phyloP scores from a whole-genome alignment of 2,888 invertebrate species.

The Xestia c-nigrum region DNA sequence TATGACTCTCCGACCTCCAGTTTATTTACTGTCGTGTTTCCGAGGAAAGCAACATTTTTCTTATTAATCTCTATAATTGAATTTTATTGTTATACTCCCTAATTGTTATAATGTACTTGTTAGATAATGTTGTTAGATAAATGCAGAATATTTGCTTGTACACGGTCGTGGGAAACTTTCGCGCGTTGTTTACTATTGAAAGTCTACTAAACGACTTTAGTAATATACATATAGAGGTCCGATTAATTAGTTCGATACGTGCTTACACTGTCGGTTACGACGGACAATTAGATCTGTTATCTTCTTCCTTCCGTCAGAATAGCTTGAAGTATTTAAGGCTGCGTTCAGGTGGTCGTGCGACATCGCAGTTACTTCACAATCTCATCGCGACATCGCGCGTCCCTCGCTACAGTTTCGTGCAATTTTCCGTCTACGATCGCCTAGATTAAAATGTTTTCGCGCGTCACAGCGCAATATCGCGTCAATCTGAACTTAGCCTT shows the following conservation, averaged over 20 bases:
- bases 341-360: conserved; percentile 37
- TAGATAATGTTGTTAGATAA: conserved; percentile 72
- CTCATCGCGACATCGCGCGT: conserved; percentile 18
- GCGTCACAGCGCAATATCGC: conserved; percentile 23
- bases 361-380: conserved; percentile 22
- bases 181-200: conserved; percentile 68
- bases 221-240: conserved; percentile 59
- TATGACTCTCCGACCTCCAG: neutral
- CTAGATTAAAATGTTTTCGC: neutral
- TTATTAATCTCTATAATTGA: conserved; percentile 48
- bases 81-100: conserved; percentile 54
- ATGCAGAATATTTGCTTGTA: conserved; percentile 58
- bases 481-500: conserved; percentile 35
- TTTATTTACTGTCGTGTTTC: conserved; percentile 22
- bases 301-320: conserved; percentile 60
- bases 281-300: conserved; percentile 60
- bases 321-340: conserved; percentile 16
- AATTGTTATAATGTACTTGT: conserved; percentile 62
- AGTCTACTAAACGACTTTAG: conserved; percentile 64
- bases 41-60: conserved; percentile 28
- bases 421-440: conserved; percentile 13
- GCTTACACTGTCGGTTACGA: conserved; percentile 55
- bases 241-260: conserved; percentile 68
- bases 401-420: neutral
- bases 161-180: conserved; percentile 79